Evolutionary conservation across 1,140 invertebrate species (phyloP), one percentile per base, ranked within the genome.

Genomic region (Ceratina japonica): DNA sequence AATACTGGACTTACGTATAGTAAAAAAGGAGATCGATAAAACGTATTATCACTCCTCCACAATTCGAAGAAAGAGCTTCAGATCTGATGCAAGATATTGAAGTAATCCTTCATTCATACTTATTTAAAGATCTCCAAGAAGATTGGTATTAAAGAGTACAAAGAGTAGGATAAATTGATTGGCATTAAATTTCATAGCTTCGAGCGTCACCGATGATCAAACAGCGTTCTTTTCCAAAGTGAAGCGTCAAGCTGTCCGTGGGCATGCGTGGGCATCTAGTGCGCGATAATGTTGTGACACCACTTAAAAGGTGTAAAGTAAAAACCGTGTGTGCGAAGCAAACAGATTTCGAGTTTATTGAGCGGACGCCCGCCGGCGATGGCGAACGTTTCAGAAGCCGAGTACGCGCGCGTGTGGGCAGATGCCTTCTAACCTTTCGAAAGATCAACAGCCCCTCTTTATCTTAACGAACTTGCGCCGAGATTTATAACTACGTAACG

Each of bases 261-360:
- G 71, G 22, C 44, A n/a, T 37, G 24, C 51, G 61, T 64, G 13
- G 66, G 76, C 71, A 37, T 52, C 51, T 51, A 44, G 37, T 44
- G 37, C 37, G 71, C 31, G 77, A 51, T 73, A 59, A 72, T 59
- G 20, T 74, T 74, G 37, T 79, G 71, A 79, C 51, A 63, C 71
- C 37, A 62, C 37, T 64, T 64, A 37, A 56, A 73, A 79, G 74
- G 65, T 76, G 79, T 24, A 64, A 80, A 63, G 59, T 64, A 72
- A 78, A 78, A 61, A 59, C 24, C 10, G 56, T 79, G 54, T 73
- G 62, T 37, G 56, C 49, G 49, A 27, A 69, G 69, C 80, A 81
- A 81, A 81, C 80, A 73, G n/a, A 62, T 70, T 75, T 56, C 51
- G 65, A 71, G 76, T 70, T 79, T 81, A 81, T 81, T 62, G 80